Evolutionary conservation across 2,113 vertebrate genomes (phyloP).

Genomic region (Serilophus lunatus): DNA sequence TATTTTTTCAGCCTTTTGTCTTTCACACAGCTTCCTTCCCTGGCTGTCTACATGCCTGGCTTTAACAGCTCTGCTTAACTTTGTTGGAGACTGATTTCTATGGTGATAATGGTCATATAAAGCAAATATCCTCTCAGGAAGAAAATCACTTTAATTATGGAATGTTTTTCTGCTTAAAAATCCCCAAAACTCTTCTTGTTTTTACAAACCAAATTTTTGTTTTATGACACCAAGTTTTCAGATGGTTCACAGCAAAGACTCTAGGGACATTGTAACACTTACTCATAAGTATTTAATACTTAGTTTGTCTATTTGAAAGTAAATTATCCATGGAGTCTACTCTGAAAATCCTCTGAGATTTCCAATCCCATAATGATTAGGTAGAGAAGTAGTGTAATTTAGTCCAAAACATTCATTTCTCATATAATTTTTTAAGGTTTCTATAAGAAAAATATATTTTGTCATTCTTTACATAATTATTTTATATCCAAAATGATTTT

Average conservation of each 20-base stretch:
- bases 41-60: accelerated
- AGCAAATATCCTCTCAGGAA: not conserved
- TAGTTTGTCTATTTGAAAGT: constrained; percentile 24
- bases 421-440: not conserved
- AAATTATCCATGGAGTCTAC: constrained; percentile 7
- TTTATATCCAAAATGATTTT: not conserved
- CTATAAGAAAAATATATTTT: not conserved
- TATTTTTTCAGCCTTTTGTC: not conserved
- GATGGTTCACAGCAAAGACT: not conserved
- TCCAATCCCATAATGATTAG: constrained; percentile 37
- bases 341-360: constrained; percentile 22
- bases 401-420: not conserved
- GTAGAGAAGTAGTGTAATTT: constrained; percentile 20
- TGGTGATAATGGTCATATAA: not conserved
- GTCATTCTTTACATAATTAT: not conserved
- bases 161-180: not conserved
- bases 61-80: not conserved
- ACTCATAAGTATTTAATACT: constrained; percentile 36
- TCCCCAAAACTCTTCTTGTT: not conserved
- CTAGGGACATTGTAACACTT: not conserved
- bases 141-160: not conserved
- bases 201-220: not conserved
- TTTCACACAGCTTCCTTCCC: not conserved
- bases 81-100: not conserved
- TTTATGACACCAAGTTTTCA: not conserved